phyloP scores from a whole-genome alignment of 1,140 invertebrate species.

The Ooceraea biroi region DNA sequence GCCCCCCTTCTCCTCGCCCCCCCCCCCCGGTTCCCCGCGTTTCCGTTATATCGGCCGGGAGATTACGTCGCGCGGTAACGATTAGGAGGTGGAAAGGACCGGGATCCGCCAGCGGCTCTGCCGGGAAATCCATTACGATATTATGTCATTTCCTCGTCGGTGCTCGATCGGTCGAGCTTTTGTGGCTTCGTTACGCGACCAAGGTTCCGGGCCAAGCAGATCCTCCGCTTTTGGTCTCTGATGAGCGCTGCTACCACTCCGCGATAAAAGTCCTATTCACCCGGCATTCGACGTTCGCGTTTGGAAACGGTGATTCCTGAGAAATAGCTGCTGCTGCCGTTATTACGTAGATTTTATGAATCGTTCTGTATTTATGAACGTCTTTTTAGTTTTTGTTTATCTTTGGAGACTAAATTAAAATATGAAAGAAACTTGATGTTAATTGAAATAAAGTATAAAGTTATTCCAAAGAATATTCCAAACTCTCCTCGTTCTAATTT shows the following conservation, averaged over 20 bases:
- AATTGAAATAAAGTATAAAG: background rate
- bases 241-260: background rate
- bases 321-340: background rate
- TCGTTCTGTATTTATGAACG: background rate
- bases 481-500: no score
- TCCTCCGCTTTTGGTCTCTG: background rate
- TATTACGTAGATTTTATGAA: background rate
- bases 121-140: slow-evolving; percentile 53
- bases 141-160: slow-evolving; percentile 51
- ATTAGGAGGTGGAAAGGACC: background rate
- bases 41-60: slow-evolving; percentile 50
- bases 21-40: no score
- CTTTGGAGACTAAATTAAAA: background rate
- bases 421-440: background rate
- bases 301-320: background rate
- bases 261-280: slow-evolving; percentile 17
- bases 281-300: background rate
- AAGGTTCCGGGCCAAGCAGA: background rate
- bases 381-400: background rate
- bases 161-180: slow-evolving; percentile 44
- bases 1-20: no score
- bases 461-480: no score
- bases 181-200: slow-evolving; percentile 33
- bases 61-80: slow-evolving; percentile 29
- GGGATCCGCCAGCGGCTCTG: no score